phyloP scores from a whole-genome alignment of 1,140 invertebrate species.

The Chionoecetes opilio region DNA sequence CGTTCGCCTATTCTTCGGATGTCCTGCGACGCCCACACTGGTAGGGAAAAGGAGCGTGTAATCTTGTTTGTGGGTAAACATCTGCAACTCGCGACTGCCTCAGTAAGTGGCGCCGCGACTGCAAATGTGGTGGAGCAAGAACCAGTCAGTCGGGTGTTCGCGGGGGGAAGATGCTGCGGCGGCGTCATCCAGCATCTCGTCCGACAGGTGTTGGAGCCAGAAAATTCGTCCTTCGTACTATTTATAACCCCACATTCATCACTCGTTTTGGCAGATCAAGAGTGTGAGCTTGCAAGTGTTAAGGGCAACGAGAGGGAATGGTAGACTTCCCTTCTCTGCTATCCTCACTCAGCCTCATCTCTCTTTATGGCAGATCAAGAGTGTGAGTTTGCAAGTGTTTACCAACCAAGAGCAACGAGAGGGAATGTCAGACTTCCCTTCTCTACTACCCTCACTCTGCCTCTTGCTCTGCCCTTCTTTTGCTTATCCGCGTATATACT shows the following conservation, averaged over 20 bases:
- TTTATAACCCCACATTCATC: constrained; percentile 38
- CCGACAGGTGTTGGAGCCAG: background rate
- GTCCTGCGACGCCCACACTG: background rate
- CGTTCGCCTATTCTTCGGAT: background rate
- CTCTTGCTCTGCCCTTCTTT: background rate
- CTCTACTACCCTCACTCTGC: background rate
- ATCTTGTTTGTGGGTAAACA: constrained; percentile 47
- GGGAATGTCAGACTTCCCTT: background rate
- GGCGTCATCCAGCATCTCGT: constrained; percentile 23
- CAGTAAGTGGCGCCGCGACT: constrained; percentile 22
- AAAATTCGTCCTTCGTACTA: constrained; percentile 62
- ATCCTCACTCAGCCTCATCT: background rate
- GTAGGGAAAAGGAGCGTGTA: constrained; percentile 10
- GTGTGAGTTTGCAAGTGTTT: too few species aligned
- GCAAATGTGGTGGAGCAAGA: constrained; percentile 38
- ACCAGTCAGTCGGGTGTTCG: background rate
- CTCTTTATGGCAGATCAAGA: background rate
- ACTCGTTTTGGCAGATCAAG: background rate
- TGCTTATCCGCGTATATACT: background rate
- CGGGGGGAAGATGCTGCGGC: background rate
- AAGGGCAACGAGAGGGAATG: background rate
- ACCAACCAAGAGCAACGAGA: too few species aligned
- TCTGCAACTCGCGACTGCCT: constrained; percentile 42
- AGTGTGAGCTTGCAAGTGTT: background rate
- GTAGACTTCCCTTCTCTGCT: background rate